A percentile compares a stretch with the other conserved stretches of the same genome.
phyloP scores from a whole-genome alignment of 2,113 vertebrate species.

The Ahaetulla prasina region DNA sequence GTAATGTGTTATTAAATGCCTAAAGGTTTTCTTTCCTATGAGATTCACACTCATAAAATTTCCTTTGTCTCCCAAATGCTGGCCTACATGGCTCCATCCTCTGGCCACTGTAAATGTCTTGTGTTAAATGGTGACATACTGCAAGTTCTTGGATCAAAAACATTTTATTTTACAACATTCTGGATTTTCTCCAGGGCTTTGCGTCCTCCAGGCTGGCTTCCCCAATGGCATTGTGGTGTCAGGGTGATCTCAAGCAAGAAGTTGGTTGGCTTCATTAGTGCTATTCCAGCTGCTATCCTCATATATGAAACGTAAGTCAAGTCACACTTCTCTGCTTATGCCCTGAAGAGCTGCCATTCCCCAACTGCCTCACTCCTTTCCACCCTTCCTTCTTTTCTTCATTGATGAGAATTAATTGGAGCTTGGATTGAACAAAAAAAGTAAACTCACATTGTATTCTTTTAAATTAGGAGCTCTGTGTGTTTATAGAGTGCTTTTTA shows the following conservation, averaged over 20 bases:
- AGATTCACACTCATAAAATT: not conserved
- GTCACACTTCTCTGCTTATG: not conserved
- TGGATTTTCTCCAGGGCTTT: slow-evolving; percentile 78
- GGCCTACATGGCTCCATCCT: not conserved
- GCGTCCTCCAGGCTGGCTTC: slow-evolving; percentile 94
- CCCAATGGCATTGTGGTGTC: slow-evolving; percentile 97
- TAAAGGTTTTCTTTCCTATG: not conserved
- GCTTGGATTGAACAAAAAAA: not conserved
- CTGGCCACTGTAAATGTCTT: not conserved
- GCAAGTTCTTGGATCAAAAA: not conserved
- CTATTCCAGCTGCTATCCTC: slow-evolving; percentile 89
- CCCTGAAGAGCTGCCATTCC: not conserved
- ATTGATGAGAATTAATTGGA: not conserved
- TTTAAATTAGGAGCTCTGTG: not conserved
- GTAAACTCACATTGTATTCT: not conserved
- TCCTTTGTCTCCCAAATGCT: not conserved
- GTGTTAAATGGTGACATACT: not conserved
- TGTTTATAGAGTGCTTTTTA: not conserved
- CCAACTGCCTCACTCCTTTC: not conserved
- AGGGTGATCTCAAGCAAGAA: slow-evolving; percentile 95
- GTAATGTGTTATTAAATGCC: not conserved
- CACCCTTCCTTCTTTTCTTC: not conserved
- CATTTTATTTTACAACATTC: not conserved
- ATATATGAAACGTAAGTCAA: slow-evolving; percentile 90
- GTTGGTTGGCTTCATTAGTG: slow-evolving; percentile 96